phyloP scores from a whole-genome alignment of 2,113 vertebrate genomes.

The Vulpes ferrilata region DNA sequence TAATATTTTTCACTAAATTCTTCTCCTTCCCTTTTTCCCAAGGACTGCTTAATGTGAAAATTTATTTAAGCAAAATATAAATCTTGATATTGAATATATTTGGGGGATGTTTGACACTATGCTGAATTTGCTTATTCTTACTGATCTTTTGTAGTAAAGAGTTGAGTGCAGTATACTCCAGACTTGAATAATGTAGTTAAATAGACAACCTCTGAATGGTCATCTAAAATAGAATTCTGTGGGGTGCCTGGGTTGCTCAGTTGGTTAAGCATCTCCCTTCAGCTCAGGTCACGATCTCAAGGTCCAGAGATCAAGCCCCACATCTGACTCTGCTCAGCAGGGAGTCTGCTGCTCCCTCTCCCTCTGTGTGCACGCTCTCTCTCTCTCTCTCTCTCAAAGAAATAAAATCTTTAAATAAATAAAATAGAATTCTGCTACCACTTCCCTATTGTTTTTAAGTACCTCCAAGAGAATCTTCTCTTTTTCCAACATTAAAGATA shows the following conservation, averaged over 20 bases:
- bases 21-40: not conserved
- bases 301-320: too few species aligned
- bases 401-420: not conserved
- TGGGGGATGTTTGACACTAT: not conserved
- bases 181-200: not conserved
- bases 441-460: not conserved
- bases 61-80: not conserved
- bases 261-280: too few species aligned
- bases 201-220: not conserved
- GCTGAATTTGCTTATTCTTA: not conserved
- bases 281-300: too few species aligned
- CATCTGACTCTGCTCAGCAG: too few species aligned
- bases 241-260: too few species aligned
- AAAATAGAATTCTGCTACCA: not conserved
- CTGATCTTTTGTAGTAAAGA: too few species aligned
- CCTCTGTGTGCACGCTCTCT: too few species aligned
- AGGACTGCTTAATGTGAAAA: not conserved
- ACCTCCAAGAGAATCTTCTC: not conserved
- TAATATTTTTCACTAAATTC: not conserved
- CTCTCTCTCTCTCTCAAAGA: too few species aligned
- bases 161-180: not conserved
- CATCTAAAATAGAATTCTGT: not conserved
- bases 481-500: not conserved
- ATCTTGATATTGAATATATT: not conserved
- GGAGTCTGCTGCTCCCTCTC: too few species aligned